Conservation (phyloP, 2,797 vertebrate genomes). For the Hypotaenidia okinawae region DNA sequence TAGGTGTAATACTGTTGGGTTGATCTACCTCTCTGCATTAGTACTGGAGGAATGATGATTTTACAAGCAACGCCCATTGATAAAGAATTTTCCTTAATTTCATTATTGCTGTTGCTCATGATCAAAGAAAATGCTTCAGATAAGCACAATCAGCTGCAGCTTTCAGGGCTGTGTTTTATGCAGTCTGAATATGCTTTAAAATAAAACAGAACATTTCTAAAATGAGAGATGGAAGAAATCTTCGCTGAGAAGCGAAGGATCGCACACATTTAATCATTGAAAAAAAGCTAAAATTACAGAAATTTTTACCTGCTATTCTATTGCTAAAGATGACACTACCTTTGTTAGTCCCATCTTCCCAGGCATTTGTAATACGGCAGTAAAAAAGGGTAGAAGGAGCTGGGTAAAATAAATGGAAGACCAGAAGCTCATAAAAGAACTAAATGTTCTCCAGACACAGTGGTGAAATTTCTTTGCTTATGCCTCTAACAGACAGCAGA, state of each 20-base stretch:
- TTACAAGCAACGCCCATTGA: background rate
- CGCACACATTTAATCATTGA: background rate
- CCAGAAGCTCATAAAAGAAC: slow-evolving; percentile 24
- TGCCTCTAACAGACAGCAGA: background rate
- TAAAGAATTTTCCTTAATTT: background rate
- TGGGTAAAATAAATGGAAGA: slow-evolving; percentile 22
- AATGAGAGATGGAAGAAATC: background rate
- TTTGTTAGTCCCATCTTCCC: background rate
- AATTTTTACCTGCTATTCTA: background rate
- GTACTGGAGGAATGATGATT: background rate
- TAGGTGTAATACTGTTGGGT: background rate
- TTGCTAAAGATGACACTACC: background rate
- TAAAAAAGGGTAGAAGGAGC: background rate
- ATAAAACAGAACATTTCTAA: background rate
- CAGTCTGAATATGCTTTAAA: background rate
- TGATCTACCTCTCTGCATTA: background rate
- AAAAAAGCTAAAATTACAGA: background rate
- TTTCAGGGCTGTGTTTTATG: background rate
- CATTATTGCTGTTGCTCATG: background rate
- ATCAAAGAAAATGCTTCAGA: background rate
- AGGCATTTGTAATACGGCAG: background rate
- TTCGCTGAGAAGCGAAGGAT: background rate
- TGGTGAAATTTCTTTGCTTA: background rate
- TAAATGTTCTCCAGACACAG: slow-evolving; percentile 12
- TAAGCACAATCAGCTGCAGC: background rate